Evolutionary conservation across 2,113 vertebrate genomes (phyloP).

Genomic region (Rissa tridactyla): DNA sequence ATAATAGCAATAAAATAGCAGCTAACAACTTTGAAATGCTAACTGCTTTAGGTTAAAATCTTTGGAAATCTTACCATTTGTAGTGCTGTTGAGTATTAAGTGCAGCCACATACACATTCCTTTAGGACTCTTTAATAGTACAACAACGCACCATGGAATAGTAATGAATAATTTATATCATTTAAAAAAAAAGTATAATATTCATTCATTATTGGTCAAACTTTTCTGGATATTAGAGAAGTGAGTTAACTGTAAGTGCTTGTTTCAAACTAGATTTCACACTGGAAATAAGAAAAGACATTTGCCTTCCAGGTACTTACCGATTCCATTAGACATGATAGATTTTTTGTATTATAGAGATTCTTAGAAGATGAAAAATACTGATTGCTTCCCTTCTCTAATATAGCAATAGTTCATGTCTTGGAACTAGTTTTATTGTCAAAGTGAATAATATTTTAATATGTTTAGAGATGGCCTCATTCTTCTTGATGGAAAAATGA

Average conservation of each 20-base stretch:
- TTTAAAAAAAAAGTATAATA: background rate
- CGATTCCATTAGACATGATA: slow-evolving; percentile 75
- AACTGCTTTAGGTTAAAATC: background rate
- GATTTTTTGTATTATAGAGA: slow-evolving; percentile 73
- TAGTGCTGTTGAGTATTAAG: background rate
- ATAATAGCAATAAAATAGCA: background rate
- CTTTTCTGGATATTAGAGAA: slow-evolving; percentile 40
- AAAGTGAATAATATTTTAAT: slow-evolving; percentile 82
- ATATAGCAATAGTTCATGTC: slow-evolving; percentile 76
- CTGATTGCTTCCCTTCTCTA: slow-evolving; percentile 70
- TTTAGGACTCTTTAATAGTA: background rate
- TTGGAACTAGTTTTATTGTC: slow-evolving; percentile 75
- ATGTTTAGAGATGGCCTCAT: slow-evolving; percentile 71
- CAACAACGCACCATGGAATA: background rate
- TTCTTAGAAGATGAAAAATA: slow-evolving; percentile 76
- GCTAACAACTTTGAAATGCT: background rate
- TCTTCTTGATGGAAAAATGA: slow-evolving; percentile 69
- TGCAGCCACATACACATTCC: background rate
- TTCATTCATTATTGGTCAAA: slow-evolving; percentile 21
- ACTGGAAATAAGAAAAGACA: slow-evolving; percentile 58
- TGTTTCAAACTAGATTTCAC: slow-evolving; percentile 67
- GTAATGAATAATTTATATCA: slow-evolving; percentile 17
- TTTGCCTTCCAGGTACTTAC: slow-evolving; percentile 75
- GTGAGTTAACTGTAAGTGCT: slow-evolving; percentile 48
- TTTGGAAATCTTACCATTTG: background rate